Base-by-base conservation (phyloP, 1,140 invertebrate genomes). In the Drosophila mojavensis region DNA sequence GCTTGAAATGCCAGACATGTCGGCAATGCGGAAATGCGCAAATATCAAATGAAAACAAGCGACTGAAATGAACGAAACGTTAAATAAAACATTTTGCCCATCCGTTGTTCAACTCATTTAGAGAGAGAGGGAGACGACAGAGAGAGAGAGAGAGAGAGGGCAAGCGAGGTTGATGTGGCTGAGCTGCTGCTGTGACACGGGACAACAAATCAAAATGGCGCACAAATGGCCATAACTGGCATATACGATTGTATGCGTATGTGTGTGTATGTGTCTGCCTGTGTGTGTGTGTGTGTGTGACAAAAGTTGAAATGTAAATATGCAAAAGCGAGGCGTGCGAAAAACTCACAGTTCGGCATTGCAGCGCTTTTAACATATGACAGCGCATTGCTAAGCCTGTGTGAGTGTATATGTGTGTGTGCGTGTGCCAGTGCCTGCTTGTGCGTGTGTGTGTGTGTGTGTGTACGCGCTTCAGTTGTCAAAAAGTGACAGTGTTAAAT, bases 11-110 rank as follows among this genome's bases (percentile, higher is more conserved):
- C 70, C 76, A 75, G 84, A 80, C 79, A 89, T 88, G 84, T 88
- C 77, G 78, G 84, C 84, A 89, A 88, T 88, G 83, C 84, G 84
- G 83, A 86, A 86, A 83, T 88, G 83, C 84, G 74, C 84, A 89
- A 86, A 85, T 81, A 81, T 62, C 59, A 81, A 85, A 84, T 85
- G 81, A 85, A 84, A 81, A 84, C 78, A 78, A 64, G 62, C 48
- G 72, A 73, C 54, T 62, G 60, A 78, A 74, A 68, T 54, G 59
- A 64, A 63, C 45, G 79, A 62, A 56, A 75, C 50, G 71, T 63
- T 69, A 79, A 89, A 88, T 89, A 89, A 88, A 83, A 83, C 84
- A 88, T 86, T 86, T 62, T 39, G 78, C 61, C 78, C 47, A 64
- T 62, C 79, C 60, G 68, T 69, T 88, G 75, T 86, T 86, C 65